Base-by-base conservation (phyloP, 2,113 vertebrate species). In the Rhipidura dahli region DNA sequence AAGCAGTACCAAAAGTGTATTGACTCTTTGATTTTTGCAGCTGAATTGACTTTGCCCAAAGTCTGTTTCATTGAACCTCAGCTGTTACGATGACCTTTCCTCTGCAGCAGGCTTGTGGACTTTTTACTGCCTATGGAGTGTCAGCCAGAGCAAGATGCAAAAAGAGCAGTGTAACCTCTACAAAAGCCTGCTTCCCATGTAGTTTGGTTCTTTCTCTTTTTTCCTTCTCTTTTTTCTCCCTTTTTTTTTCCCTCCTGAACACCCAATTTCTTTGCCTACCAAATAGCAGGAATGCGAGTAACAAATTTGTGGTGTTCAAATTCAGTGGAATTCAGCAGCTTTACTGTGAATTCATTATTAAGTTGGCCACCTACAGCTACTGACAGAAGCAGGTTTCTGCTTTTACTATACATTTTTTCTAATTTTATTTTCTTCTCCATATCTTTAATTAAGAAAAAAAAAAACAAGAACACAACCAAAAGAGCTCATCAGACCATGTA, bases 381-480 rank as follows among this genome's bases (percentile, higher is more conserved):
- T 66, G 60, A 40, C 13, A 83, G 49, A 92, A 69, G 33, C 54
- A 59, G 35, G 22, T 61, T 70, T 93, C 59, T 94, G 11, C 57
- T 75, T 81, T 49, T 78, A 40, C 10, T 78, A 14, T 10, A 20
- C 3, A 3, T 7, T 40, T 63, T 86, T 66, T 17, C 30, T 27
- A 7, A 54, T 78, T 85, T 68, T 77, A 37, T 85, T 84, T 86
- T 37, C 61, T 30, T 15, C 18, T 78, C 26, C 42, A 11, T 83
- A 33, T 54, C 16, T 81, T 66, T 1, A 42, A 73, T 64, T 53
- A 9, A 11, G n/a, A n/a, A n/a, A n/a, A 33, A 72, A 16, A 16
- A 57, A 44, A 22, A 5, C 0, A 11, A 8, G 3, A n/a, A 3
- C 3, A 11, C 13, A 31, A 35, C 9, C 15, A 42, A 59, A 79